Percentiles rank a stretch among this genome's conserved stretches.
phyloP scores from a whole-genome alignment of 2,113 vertebrate genomes.

The Alligator mississippiensis region DNA sequence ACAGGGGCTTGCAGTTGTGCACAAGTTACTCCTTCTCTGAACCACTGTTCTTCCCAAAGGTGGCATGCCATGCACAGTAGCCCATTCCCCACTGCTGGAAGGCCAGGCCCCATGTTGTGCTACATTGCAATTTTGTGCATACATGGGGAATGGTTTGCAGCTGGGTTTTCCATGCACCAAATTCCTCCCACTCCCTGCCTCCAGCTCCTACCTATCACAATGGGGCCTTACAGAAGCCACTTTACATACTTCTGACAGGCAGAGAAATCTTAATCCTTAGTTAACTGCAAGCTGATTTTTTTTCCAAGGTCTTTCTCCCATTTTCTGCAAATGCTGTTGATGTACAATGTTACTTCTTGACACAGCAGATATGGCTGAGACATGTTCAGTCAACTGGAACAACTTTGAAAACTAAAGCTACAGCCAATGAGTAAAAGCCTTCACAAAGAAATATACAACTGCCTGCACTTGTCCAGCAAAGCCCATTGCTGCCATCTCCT shows the following conservation, averaged over 20 bases:
- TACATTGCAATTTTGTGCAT: not conserved
- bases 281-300: not conserved
- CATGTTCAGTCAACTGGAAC: not conserved
- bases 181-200: no score
- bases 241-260: not conserved
- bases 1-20: no score
- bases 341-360: not conserved
- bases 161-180: no score
- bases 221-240: no score
- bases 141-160: not conserved
- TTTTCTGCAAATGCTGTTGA: no score
- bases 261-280: not conserved
- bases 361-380: not conserved
- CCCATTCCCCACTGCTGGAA: not conserved
- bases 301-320: no score
- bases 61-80: not conserved
- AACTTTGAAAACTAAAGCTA: not conserved
- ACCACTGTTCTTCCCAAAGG: not conserved
- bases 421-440: not conserved
- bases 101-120: no score
- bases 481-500: fast-evolving
- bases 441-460: not conserved
- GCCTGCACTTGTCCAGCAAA: not conserved
- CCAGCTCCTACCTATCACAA: not conserved
- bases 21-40: no score